These are phyloP conservation scores for Hedychridium roseum DNA, from an alignment of 2,888 invertebrate genomes.

Conservation along the genomic window DNA sequence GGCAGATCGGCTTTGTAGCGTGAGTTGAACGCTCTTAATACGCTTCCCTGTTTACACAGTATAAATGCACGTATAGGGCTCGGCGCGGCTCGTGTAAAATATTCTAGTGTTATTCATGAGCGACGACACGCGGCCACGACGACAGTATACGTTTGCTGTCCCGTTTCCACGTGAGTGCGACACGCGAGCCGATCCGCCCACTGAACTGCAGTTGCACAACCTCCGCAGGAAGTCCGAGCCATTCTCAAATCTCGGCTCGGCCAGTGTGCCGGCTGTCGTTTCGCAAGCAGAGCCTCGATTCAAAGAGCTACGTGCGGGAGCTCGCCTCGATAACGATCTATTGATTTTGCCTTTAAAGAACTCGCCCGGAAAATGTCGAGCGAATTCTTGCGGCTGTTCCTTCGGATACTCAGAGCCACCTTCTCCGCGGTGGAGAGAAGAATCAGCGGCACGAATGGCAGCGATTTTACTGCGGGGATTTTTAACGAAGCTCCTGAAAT, in stretches of 20 bases:
- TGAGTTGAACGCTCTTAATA: slow-evolving; percentile 9
- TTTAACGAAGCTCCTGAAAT: too few relatives aligned
- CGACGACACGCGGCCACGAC: not conserved
- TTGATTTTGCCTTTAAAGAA: not conserved
- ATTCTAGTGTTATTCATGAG: slow-evolving; percentile 14
- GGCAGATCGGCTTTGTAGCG: too few relatives aligned
- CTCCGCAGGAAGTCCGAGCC: slow-evolving; percentile 1
- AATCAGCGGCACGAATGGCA: too few relatives aligned
- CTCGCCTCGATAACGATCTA: not conserved
- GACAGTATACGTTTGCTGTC: not conserved
- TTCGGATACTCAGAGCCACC: too few relatives aligned
- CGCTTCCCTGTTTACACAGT: not conserved
- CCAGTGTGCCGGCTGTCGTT: not conserved
- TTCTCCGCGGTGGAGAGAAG: too few relatives aligned
- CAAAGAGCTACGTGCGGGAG: not conserved
- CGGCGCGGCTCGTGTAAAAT: slow-evolving; percentile 1
- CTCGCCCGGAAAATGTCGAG: too few relatives aligned
- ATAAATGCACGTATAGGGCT: not conserved
- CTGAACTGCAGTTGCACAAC: slow-evolving; percentile 8
- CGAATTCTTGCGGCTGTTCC: too few relatives aligned
- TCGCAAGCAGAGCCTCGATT: not conserved
- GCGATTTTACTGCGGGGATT: too few relatives aligned
- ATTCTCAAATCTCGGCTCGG: slow-evolving; percentile 3
- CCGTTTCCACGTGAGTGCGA: slow-evolving; percentile 5
- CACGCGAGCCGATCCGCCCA: not conserved